Evolutionary conservation across 2,113 vertebrate species (phyloP), one percentile per base, ranked within the genome.

Genomic region (Butorides virescens): DNA sequence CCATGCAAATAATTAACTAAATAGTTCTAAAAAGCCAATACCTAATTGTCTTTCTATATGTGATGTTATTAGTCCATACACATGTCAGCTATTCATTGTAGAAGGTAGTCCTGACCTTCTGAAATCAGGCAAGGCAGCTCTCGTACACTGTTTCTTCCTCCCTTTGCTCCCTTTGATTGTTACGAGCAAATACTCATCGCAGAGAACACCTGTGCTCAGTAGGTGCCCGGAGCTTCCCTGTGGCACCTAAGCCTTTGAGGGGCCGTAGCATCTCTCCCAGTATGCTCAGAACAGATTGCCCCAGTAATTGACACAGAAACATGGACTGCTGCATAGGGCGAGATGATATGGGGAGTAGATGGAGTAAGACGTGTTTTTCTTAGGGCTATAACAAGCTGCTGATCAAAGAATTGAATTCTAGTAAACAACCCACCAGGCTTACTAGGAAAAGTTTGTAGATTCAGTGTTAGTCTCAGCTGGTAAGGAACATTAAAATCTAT

Each of bases 121-220:
- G 50, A 84, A 93, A 93, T 62, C 44, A 80, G 2, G 12, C n/a
- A 20, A 55, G 11, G 7, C 29, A 81, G 30, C 7, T 92, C 93
- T 77, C 0, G 0, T 52, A 55, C 36, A 14, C 42, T 44, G 13
- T 18, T 79, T 53, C n/a, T 76, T 92, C 61, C 55, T 86, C 52
- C 13, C 21, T n/a, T 30, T 84, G 37, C 47, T 95, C 27, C 67
- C 13, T 74, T 81, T 55, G 32, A 26, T 42, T 73, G 13, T 42
- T 84, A 30, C 0, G 4, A 80, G 55, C 34, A 78, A 96, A 88
- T 9, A 88, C 29, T 37, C 61, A 56, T 89, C 39, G 17, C 29
- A 61, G 61, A 92, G 68, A 95, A 53, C 97, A 96, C 94, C 88
- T 96, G 86, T 84, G 42, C 76, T 94, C 91, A 85, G 73, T 80